Base-by-base conservation (phyloP, 2,888 invertebrate genomes). In the Cyclophora albipunctata region DNA sequence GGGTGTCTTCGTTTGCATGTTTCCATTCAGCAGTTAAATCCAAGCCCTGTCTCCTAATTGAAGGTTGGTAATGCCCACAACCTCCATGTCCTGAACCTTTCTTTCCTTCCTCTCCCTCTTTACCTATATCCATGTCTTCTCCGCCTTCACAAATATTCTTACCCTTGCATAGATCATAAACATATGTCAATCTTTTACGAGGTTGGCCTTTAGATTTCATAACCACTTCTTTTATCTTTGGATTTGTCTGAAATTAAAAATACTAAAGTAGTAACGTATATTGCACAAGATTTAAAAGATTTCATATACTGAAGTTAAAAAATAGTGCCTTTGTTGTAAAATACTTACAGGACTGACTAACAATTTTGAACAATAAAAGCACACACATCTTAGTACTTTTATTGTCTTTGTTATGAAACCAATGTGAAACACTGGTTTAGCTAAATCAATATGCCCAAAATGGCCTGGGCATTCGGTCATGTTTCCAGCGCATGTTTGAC, bases 391-490 rank as follows among this genome's bases (percentile, higher is more conserved):
- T n/a, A 99, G 86, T 54, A 98, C 93, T 87, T 99, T 99, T 59
- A 99, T 96, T 0, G 96, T 96, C 88, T 99, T 99, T 40, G 97
- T 97, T 48, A 99, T 91, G 73, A 99, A 99, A 41, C 98, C 99
- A 74, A 98, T 95, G 78, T 99, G 99, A 83, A 97, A 99, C 0
- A 99, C 99, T 33, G 99, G 99, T 80, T 99, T 99, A 0, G 98
- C 95, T 61, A 99, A 89, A 81, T 99, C 98, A 68, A 99, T 95
- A 79, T 99, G 99, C 3, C 98, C 99, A 88, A 99, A 99, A 83
- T 99, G 99, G 2, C 99, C 99, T 3, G 99, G 98, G 78, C 99
- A 99, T 81, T 99, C 98, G 0, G 97, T 96, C 96, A 98, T 97
- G 73, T 97, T 98, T 45, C 99, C 96, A 55, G 98, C 98, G 78